Conservation (phyloP, 2,113 vertebrate species). For the Cyanocitta stelleri region DNA sequence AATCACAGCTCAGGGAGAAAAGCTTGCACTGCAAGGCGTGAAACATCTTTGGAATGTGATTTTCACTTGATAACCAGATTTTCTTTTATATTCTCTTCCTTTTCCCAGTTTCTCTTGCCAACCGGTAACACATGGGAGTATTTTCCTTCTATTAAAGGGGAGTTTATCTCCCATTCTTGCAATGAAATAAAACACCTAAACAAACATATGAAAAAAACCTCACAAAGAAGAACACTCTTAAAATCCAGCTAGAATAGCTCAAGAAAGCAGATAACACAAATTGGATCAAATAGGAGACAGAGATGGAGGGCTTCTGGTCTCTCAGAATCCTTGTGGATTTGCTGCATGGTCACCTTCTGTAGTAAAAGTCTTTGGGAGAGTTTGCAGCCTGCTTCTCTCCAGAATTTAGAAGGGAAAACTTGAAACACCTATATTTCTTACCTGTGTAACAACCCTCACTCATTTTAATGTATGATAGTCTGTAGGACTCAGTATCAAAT, state of each 20-base stretch:
- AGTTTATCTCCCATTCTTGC: background rate
- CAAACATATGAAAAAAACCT: background rate
- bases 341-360: background rate
- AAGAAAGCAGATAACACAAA: background rate
- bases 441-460: background rate
- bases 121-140: background rate
- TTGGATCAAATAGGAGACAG: background rate
- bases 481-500: background rate
- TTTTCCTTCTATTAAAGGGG: background rate
- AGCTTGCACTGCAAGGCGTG: background rate
- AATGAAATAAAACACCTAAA: background rate
- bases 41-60: slow-evolving; percentile 9
- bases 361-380: background rate
- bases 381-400: background rate
- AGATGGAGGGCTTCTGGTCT: background rate
- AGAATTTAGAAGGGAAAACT: background rate
- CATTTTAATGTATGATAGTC: background rate
- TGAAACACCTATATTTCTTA: background rate
- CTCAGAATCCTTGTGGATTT: background rate
- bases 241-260: background rate
- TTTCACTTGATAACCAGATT: slow-evolving; percentile 25
- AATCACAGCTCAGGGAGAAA: slow-evolving; percentile 24
- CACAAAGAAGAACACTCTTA: background rate
- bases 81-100: background rate
- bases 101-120: background rate